Evolutionary conservation across 2,797 vertebrate species (phyloP).

Genomic region (Melanotaenia nigrans): DNA sequence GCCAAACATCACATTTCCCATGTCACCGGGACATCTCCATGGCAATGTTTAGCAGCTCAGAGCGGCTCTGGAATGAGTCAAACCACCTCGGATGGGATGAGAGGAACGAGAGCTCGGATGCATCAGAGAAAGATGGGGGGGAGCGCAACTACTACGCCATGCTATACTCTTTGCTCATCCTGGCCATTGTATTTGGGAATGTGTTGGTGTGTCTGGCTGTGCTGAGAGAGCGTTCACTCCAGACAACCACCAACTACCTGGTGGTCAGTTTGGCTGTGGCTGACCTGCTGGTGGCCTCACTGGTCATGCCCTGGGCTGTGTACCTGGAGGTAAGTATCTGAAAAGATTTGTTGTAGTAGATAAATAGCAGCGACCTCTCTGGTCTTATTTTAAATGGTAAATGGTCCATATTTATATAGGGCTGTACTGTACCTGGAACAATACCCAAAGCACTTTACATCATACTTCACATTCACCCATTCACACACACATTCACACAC

Average conservation of each 20-base stretch:
- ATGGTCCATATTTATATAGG: too few species aligned
- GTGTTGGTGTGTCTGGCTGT: slow-evolving; percentile 92
- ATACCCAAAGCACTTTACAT: too few species aligned
- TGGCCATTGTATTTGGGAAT: slow-evolving; percentile 94
- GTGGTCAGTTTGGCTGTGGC: slow-evolving; percentile 94
- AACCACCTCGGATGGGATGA: slow-evolving; percentile 65
- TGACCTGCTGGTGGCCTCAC: slow-evolving; percentile 91
- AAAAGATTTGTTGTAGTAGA: background rate
- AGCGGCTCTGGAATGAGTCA: slow-evolving; percentile 82
- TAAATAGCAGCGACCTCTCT: background rate
- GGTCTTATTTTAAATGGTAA: too few species aligned
- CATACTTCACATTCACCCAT: too few species aligned
- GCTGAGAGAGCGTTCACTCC: slow-evolving; percentile 88
- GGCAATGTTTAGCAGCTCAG: slow-evolving; percentile 82
- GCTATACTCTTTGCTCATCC: slow-evolving; percentile 89
- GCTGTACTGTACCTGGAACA: too few species aligned
- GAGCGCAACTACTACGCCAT: slow-evolving; percentile 88
- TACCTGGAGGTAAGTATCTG: slow-evolving; percentile 90
- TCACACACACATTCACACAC: too few species aligned
- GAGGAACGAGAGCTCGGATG: slow-evolving; percentile 69
- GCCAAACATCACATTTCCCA: slow-evolving; percentile 64
- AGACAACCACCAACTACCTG: slow-evolving; percentile 95
- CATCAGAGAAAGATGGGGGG: slow-evolving; percentile 37
- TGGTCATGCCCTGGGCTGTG: slow-evolving; percentile 96
- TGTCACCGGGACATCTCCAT: slow-evolving; percentile 79